Evolutionary conservation across 92 coral and sea anemone genomes (phyloP), one percentile per base, ranked within the genome.

Genomic region (Zoanthus sociatus): DNA sequence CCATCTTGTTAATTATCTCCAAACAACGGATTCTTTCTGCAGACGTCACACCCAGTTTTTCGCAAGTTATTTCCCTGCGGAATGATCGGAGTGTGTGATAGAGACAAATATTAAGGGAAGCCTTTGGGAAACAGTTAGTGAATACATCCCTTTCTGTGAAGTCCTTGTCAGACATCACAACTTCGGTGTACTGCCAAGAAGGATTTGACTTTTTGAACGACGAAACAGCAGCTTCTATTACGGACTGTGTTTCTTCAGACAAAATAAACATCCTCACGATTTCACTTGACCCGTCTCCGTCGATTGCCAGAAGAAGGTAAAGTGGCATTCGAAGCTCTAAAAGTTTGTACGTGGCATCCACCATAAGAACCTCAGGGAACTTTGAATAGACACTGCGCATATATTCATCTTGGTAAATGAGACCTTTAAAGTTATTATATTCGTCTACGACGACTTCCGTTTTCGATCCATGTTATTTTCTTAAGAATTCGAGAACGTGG

Each of bases 61-160:
- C 88, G 46, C 89, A 76, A 20, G 91, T 89, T 15, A 77, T 67
- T 76, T 92, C 91, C 45, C 93, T n/a, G 48, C 91, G 76, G 55
- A 92, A 87, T 14, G 88, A 87, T 17, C 86, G 45, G 64, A 83
- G 83, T 13, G 82, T 89, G 73, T 92, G 92, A 69, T 86, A 86
- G 46, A 92, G 89, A 66, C 94, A 92, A 15, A 89, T 92, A 76
- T 86, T 83, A 26, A 92, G 87, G 14, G 89, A 92, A 31, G 93
- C 91, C 6, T 67, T 82, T 82, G 89, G 91, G 58, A 92, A 92
- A 61, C 88, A 87, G 14, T 78, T 88, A 33, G 78, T 79, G 78
- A 92, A 83, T n/a, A 90, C 77, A 45, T 87, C 96, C 33, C 94
- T 31, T 78, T 91, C 95, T 33, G 91, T 93, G 82, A 90, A 93